These are phyloP conservation scores for Corythornis madagascariensis DNA, from an alignment of 2,113 vertebrate genomes.

Conservation along the genomic window DNA sequence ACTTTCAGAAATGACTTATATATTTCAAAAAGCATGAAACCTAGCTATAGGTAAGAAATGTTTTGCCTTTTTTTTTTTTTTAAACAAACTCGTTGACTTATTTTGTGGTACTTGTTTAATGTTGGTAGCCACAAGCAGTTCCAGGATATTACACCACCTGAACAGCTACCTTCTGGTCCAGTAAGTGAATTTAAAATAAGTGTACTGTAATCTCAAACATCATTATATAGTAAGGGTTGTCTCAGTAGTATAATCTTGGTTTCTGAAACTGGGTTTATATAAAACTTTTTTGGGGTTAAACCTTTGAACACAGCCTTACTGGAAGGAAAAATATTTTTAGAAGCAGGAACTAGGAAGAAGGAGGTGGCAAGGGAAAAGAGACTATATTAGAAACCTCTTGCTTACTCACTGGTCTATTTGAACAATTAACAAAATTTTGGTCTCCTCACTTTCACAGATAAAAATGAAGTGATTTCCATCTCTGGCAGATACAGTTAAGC, in stretches of 20 bases:
- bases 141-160: background rate
- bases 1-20: conserved; percentile 25
- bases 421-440: background rate
- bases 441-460: background rate
- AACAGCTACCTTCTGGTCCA: background rate
- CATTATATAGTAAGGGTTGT: background rate
- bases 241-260: background rate
- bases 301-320: background rate
- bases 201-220: background rate
- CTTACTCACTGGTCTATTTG: background rate
- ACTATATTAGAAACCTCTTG: background rate
- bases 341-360: background rate
- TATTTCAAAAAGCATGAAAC: conserved; percentile 1
- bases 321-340: background rate
- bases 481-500: background rate
- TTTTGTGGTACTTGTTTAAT: background rate
- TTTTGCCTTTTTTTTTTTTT: background rate
- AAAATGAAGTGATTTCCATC: background rate
- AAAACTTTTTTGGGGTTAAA: background rate
- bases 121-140: background rate
- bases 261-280: background rate
- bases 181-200: background rate
- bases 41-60: background rate
- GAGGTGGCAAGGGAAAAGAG: background rate
- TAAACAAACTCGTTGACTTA: background rate